These are phyloP conservation scores for Sciurus carolinensis DNA, from an alignment of 2,797 vertebrate genomes.

Conservation along the genomic window DNA sequence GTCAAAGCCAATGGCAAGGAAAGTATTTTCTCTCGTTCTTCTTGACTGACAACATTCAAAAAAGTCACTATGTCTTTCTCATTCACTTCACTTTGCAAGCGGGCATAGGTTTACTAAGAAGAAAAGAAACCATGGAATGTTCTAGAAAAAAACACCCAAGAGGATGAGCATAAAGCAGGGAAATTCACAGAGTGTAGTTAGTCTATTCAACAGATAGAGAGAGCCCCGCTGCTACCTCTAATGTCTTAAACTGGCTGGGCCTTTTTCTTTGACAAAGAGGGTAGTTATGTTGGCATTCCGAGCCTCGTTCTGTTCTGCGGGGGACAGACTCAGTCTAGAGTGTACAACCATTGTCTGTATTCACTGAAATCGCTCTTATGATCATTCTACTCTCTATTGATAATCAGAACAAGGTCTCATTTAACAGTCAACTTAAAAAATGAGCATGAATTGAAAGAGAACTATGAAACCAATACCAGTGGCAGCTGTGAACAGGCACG, in stretches of 20 bases:
- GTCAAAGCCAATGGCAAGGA: background rate
- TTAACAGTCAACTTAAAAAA: slow-evolving; percentile 19
- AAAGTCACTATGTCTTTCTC: background rate
- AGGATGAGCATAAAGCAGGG: background rate
- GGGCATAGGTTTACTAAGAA: slow-evolving; percentile 17
- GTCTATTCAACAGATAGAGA: background rate
- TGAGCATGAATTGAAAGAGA: slow-evolving; percentile 30
- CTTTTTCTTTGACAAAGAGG: background rate
- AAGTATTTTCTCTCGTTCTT: slow-evolving; percentile 27
- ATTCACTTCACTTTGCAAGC: slow-evolving; percentile 32
- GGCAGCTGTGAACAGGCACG: background rate
- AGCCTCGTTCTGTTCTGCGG: background rate
- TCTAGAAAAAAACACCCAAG: background rate
- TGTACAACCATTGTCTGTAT: background rate
- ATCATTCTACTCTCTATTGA: slow-evolving; percentile 2
- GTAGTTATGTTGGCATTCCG: background rate
- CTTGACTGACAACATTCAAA: background rate
- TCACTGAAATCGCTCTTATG: slow-evolving; percentile 36
- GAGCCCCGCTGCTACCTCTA: no score
- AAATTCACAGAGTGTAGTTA: background rate
- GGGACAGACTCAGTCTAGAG: background rate
- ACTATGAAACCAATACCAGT: background rate
- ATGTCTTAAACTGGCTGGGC: background rate
- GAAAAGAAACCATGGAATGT: background rate
- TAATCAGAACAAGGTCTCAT: background rate